A percentile compares a stretch with the other conserved stretches of the same genome.
Conservation (phyloP, 2,113 vertebrate genomes). For the Morphnarchus princeps region DNA sequence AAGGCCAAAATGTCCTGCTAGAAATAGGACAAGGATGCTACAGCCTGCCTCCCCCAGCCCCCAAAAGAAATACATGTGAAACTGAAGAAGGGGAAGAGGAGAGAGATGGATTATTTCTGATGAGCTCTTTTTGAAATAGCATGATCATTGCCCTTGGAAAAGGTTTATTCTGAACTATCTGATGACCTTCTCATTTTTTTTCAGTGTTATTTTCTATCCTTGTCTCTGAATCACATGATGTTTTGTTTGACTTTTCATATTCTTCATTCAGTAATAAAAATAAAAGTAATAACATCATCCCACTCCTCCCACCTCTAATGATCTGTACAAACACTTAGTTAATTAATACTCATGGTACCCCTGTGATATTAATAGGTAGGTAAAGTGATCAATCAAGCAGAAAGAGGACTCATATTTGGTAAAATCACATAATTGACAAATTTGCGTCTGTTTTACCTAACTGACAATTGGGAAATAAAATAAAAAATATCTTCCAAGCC, state of each 20-base stretch:
- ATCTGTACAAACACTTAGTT: background rate
- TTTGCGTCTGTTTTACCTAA: background rate
- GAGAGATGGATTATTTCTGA: background rate
- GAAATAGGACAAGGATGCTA: background rate
- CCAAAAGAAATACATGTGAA: background rate
- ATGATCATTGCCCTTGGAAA: background rate
- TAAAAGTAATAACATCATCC: background rate
- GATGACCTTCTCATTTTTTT: background rate
- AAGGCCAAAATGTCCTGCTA: background rate
- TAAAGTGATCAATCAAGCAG: background rate
- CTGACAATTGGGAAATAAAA: background rate
- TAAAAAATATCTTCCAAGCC: background rate
- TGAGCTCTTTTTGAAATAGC: background rate
- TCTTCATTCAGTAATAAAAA: background rate
- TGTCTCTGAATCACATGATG: background rate
- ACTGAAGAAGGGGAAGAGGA: background rate
- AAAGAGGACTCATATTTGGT: background rate
- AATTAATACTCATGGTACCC: background rate
- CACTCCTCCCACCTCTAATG: background rate
- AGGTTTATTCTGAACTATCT: background rate
- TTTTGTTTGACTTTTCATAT: slow-evolving; percentile 6
- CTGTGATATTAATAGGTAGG: background rate
- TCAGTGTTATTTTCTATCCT: background rate
- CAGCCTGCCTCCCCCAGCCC: background rate
- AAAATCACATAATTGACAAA: background rate